phyloP scores from a whole-genome alignment of 1,140 invertebrate species.

The Riptortus pedestris region DNA sequence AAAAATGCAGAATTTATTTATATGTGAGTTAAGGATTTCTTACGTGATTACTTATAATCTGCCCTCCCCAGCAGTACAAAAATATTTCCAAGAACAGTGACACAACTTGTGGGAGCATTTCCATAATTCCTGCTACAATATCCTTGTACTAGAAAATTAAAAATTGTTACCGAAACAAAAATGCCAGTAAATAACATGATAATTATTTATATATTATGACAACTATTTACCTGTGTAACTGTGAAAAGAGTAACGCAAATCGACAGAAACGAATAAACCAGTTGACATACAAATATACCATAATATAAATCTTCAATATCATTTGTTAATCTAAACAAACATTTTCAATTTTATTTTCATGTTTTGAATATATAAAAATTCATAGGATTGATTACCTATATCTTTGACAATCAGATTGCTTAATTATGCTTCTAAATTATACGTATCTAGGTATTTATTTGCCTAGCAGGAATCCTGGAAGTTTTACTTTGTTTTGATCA shows the following conservation, averaged over 20 bases:
- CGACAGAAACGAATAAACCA: neutral
- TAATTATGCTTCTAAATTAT: too few relatives aligned
- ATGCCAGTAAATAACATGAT: too few relatives aligned
- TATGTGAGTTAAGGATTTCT: neutral
- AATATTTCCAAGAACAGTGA: neutral
- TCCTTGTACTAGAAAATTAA: neutral
- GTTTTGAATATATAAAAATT: too few relatives aligned
- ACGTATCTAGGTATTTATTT: too few relatives aligned
- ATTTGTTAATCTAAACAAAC: neutral
- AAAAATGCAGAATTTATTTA: too few relatives aligned
- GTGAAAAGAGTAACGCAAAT: neutral
- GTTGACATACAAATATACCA: neutral
- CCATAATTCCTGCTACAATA: neutral
- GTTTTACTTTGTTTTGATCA: too few relatives aligned
- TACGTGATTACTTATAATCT: constrained; percentile 4
- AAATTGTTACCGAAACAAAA: too few relatives aligned
- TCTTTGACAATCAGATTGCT: too few relatives aligned
- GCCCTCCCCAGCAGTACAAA: neutral
- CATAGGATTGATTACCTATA: too few relatives aligned
- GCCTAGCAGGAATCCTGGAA: too few relatives aligned
- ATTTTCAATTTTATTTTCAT: too few relatives aligned
- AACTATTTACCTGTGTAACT: neutral
- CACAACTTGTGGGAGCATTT: neutral
- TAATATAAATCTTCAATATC: neutral
- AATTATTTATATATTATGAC: too few relatives aligned